Evolutionary conservation across 2,113 vertebrate species (phyloP), one percentile per base, ranked within the genome.

Genomic region (Pyrgilauda ruficollis): DNA sequence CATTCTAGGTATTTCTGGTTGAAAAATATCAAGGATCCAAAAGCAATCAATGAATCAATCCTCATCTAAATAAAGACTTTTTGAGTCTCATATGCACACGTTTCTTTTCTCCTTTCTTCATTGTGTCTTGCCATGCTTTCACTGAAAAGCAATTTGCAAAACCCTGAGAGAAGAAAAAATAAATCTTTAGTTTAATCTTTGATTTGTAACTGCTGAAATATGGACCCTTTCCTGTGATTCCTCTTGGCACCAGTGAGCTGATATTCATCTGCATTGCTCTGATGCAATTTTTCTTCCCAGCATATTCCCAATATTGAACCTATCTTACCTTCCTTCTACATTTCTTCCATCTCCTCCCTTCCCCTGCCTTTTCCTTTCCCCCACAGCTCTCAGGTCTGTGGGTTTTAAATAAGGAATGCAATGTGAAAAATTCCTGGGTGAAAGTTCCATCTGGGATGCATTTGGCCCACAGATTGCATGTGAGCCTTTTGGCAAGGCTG

Each of bases 371-470:
- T 89, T 33, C 62, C 74, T 87, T 70, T 69, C 26, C 56, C 68
- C n/a, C 35, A 8, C 49, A 74, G 68, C 76, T 84, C 47, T 35
- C 72, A 30, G 86, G 39, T 93, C 31, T 20, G 43, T 26, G 55
- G 39, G 28, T 52, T 84, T 64, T 67, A 78, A 92, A 64, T 63
- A 81, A 84, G 35, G 79, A 88, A 87, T 8, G 33, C 55, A 9
- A n/a, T 13, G 35, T 74, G 68, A 69, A 75, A 89, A 92, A 92
- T 87, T 88, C 84, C 85, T 39, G 64, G 74, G 92, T 78, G 93
- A 84, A 90, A 79, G 92, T 96, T 92, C n/a, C 87, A 93, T 90
- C 82, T 94, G 95, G 92, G 92, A 43, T 88, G 85, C 56, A 24
- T 93, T 90, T 97, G 94, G 88, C 85, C 75, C 79, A 9, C 82